phyloP scores from a whole-genome alignment of 2,797 vertebrate genomes.

The Tympanoctomys barrerae region DNA sequence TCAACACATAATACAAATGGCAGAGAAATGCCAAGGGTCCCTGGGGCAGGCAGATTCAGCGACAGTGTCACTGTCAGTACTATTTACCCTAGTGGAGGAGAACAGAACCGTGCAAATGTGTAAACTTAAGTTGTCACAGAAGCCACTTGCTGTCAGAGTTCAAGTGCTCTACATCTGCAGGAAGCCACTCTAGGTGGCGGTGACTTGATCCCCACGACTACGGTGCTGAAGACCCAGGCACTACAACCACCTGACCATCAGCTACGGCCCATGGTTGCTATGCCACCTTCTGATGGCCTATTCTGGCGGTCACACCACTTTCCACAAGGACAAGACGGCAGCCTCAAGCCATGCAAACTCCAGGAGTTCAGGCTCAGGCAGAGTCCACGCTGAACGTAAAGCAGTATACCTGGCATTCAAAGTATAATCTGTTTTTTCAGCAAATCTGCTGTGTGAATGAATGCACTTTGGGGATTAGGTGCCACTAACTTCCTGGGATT shows the following conservation, averaged over 20 bases:
- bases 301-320: fast-evolving
- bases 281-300: neutral
- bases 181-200: neutral
- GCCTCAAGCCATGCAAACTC: neutral
- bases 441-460: neutral
- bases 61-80: neutral
- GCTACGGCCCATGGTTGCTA: fast-evolving
- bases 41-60: neutral
- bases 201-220: neutral
- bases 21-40: neutral
- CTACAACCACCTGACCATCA: fast-evolving
- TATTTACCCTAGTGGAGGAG: neutral
- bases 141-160: neutral
- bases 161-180: neutral
- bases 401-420: neutral
- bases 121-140: neutral
- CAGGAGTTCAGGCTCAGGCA: neutral
- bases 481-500: neutral
- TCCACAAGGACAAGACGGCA: fast-evolving
- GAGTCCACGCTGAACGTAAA: neutral
- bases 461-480: neutral
- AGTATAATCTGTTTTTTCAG: neutral
- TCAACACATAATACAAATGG: neutral
- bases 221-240: fast-evolving
- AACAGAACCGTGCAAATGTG: fast-evolving